phyloP scores from a whole-genome alignment of 1,140 invertebrate species.

The Caenorhabditis inopinata region DNA sequence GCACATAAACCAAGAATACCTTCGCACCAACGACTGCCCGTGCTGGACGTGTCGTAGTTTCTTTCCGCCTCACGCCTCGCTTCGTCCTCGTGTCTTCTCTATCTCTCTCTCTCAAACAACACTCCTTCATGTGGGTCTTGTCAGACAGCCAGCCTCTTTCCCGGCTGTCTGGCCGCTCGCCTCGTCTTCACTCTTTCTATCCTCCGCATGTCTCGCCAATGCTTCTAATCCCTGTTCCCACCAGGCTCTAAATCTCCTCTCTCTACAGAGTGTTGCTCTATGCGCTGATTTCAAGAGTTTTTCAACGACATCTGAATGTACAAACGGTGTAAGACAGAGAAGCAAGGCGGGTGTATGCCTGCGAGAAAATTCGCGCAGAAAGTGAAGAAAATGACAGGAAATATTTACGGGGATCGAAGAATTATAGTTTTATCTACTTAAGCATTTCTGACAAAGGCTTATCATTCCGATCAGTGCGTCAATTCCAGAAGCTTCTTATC shows the following conservation, averaged over 20 bases:
- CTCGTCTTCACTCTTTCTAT: background rate
- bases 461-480: background rate
- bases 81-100: background rate
- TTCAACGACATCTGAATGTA: constrained; percentile 30
- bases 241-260: constrained; percentile 8
- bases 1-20: background rate
- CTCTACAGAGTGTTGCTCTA: background rate
- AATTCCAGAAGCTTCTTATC: constrained; percentile 28
- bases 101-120: background rate
- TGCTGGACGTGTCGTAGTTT: background rate
- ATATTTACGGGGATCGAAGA: background rate
- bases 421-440: too few species aligned
- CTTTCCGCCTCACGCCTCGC: background rate
- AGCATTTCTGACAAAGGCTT: too few species aligned
- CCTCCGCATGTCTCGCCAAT: background rate
- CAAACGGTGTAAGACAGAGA: background rate
- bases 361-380: too few species aligned
- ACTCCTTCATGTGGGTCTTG: background rate
- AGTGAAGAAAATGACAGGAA: background rate
- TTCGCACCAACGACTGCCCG: constrained; percentile 18
- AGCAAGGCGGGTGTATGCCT: background rate
- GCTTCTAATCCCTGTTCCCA: constrained; percentile 3
- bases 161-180: background rate
- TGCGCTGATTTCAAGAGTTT: constrained; percentile 21
- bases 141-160: background rate